Evolutionary conservation across 2,797 vertebrate species (phyloP).

Genomic region (Sebastes jordani): DNA sequence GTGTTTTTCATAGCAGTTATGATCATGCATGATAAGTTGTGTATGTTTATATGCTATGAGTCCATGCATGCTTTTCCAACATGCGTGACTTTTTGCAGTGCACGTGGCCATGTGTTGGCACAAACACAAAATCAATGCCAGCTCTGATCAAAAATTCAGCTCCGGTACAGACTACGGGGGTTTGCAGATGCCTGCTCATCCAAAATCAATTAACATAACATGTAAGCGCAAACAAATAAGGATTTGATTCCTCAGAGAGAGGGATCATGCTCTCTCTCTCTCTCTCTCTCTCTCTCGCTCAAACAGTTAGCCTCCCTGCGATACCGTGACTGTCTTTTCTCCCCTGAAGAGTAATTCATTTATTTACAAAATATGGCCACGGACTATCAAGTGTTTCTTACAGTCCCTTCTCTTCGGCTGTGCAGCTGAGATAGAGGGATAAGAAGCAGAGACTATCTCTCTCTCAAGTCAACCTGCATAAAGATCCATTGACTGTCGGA

Average conservation of each 20-base stretch:
- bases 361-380: constrained; percentile 37
- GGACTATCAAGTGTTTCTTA: constrained; percentile 23
- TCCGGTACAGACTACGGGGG: not conserved
- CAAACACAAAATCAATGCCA: constrained; percentile 29
- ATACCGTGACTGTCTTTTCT: constrained; percentile 25
- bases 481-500: constrained; percentile 37
- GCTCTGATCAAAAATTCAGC: constrained; percentile 13
- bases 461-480: constrained; percentile 30
- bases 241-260: constrained; percentile 18
- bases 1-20: not conserved
- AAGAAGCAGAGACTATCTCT: constrained; percentile 2
- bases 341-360: constrained; percentile 51
- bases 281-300: constrained; percentile 1
- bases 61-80: not conserved
- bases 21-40: not conserved
- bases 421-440: constrained; percentile 23
- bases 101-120: not conserved
- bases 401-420: not conserved
- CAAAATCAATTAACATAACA: constrained; percentile 55
- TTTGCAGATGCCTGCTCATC: not conserved
- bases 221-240: constrained; percentile 25
- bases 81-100: not conserved
- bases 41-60: not conserved
- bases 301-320: constrained; percentile 15
- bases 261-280: not conserved